Conservation (phyloP, 2,888 invertebrate species). For the Pteria penguin region DNA sequence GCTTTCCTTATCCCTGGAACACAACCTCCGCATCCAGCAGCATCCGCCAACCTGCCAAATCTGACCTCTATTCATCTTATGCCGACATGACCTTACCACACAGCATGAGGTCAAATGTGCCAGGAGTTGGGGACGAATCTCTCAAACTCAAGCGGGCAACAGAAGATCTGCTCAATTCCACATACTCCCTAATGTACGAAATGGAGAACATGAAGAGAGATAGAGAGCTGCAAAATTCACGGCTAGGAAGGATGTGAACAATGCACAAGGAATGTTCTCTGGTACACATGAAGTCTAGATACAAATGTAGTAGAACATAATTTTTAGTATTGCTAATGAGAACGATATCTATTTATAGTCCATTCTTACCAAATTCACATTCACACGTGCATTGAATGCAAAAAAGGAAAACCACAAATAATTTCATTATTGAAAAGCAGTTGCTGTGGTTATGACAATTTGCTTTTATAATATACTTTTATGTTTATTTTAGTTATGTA, state of each 20-base stretch:
- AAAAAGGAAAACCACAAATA: too few relatives aligned
- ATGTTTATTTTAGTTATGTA: too few relatives aligned
- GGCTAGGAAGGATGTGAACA: neutral
- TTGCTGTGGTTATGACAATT: too few relatives aligned
- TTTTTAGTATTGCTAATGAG: too few relatives aligned
- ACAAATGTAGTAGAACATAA: too few relatives aligned
- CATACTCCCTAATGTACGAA: constrained; percentile 72
- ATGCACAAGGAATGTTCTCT: too few relatives aligned
- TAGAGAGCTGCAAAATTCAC: constrained; percentile 24
- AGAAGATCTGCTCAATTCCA: constrained; percentile 65
- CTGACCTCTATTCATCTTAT: constrained; percentile 58
- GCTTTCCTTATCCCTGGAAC: constrained; percentile 59
- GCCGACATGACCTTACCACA: constrained; percentile 54
- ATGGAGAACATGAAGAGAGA: constrained; percentile 68
- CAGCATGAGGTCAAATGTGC: constrained; percentile 36
- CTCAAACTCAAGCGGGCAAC: constrained; percentile 56
- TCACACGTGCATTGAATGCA: too few relatives aligned
- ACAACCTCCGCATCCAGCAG: constrained; percentile 40
- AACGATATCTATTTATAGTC: too few relatives aligned
- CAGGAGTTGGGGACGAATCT: constrained; percentile 36
- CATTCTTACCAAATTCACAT: too few relatives aligned
- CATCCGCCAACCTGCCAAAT: constrained; percentile 42
- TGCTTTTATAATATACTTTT: too few relatives aligned
- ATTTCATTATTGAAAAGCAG: too few relatives aligned
- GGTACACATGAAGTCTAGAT: too few relatives aligned